Base-by-base conservation (phyloP, 2,797 vertebrate genomes). In the Spinibarbus caldwelli region DNA sequence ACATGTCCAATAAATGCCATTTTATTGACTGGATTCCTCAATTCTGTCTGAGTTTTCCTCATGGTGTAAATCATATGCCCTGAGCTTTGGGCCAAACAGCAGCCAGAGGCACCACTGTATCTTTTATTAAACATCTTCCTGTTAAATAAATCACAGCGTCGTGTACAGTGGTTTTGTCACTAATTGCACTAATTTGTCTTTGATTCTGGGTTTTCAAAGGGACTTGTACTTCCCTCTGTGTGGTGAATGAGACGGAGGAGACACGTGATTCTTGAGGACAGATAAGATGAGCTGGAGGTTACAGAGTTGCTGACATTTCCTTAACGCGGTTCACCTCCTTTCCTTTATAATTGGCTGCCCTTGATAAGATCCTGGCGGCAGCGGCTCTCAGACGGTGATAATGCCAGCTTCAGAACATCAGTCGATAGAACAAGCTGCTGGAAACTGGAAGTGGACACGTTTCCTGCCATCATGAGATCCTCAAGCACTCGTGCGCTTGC, bases 261-360 rank as follows among this genome's bases (percentile, higher is more conserved):
- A 90, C 89, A 76, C 86, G 86, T 90, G 88, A 85, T 86, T 91
- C 90, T 91, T 64, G 87, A 88, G 88, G 88, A 90, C 80, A 84
- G 93, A 94, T 94, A 94, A 94, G 91, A 90, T 80, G 72, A 81
- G 87, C 59, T 86, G 79, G 90, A 92, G 92, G 93, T 93, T 92
- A 91, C 89, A 76, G 90, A 93, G 94, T 92, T 93, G 93, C 93
- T 94, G 93, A 95, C 93, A 94, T 95, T 94, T 94, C 83, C 89
- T 91, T 90, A 85, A 92, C 90, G 85, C 90, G 57, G 86, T 90
- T 88, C 88, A 89, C 80, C 87, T 93, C 90, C 92, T 91, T 91
- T 91, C 91, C 72, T 90, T 93, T 93, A 92, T 94, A 95, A 95
- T 94, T 94, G 93, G 88, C 91, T 91, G 90, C 91, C 85, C 88